Conservation (phyloP, 1,140 invertebrate genomes). For the Ladona fulva region DNA sequence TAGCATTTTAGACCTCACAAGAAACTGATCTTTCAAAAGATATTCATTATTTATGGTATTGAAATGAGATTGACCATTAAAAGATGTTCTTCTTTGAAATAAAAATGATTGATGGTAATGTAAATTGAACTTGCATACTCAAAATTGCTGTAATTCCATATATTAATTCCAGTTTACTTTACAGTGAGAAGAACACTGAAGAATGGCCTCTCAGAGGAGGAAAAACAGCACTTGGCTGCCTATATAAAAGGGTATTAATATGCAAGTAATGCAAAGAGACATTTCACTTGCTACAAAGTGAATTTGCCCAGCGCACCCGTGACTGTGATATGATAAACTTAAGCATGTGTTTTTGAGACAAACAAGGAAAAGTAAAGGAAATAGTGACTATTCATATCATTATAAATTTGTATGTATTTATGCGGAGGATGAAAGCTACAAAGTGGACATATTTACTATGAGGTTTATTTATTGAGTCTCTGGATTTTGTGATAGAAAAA, state of each 20-base stretch:
- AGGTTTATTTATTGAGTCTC: background rate
- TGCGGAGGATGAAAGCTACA: background rate
- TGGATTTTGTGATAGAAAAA: background rate
- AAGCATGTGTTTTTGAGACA: background rate
- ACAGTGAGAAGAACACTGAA: conserved; percentile 75
- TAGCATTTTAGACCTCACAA: too few species aligned
- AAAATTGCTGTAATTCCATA: background rate
- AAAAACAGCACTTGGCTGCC: conserved; percentile 58
- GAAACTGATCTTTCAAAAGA: too few species aligned
- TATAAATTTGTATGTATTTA: background rate
- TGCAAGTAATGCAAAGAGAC: background rate
- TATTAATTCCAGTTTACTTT: conserved; percentile 31
- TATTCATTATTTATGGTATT: too few species aligned
- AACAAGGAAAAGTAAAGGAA: background rate
- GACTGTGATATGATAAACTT: background rate
- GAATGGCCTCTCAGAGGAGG: conserved; percentile 75
- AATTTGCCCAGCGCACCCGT: background rate
- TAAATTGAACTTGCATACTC: too few species aligned
- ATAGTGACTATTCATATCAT: background rate
- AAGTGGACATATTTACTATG: background rate
- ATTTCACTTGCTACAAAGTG: background rate
- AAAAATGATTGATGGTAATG: too few species aligned
- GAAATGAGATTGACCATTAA: too few species aligned
- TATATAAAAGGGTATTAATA: conserved; percentile 53
- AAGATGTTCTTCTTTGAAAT: too few species aligned